Percentiles rank a stretch among this genome's conserved stretches.
phyloP scores from a whole-genome alignment of 2,797 vertebrate species.

The Molossus alvarezi region DNA sequence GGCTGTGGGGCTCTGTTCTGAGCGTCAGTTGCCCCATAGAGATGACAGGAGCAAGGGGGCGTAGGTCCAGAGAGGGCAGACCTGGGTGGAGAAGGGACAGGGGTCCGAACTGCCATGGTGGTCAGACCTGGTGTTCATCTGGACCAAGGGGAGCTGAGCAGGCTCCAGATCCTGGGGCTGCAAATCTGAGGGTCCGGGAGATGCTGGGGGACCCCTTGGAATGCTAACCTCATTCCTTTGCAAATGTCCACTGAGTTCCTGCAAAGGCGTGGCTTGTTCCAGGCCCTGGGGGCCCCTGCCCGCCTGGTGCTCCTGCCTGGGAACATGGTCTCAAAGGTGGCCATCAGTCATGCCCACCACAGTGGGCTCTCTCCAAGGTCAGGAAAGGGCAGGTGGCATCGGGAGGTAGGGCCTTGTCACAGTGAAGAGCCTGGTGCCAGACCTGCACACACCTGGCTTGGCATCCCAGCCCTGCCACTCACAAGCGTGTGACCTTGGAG shows the following conservation, averaged over 20 bases:
- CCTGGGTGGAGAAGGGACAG: background rate
- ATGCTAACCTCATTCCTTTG: background rate
- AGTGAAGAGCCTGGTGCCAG: fast-evolving
- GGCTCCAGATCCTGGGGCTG: background rate
- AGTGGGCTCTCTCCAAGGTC: background rate
- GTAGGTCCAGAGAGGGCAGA: background rate
- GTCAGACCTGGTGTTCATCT: background rate
- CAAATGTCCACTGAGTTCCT: background rate
- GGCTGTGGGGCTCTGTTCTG: fast-evolving
- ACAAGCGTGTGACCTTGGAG: background rate
- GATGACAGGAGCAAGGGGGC: background rate
- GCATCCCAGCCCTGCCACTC: background rate
- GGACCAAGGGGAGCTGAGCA: background rate
- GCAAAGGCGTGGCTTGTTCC: background rate
- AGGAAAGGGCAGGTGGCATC: background rate
- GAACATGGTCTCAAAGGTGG: background rate
- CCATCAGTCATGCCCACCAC: background rate
- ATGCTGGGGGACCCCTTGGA: background rate
- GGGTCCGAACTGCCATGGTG: fast-evolving
- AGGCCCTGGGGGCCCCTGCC: background rate
- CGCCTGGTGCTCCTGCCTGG: background rate
- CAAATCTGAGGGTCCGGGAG: background rate
- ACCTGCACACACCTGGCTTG: fast-evolving
- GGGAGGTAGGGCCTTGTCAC: background rate
- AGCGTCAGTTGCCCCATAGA: fast-evolving